phyloP scores from a whole-genome alignment of 2,888 invertebrate species.

The Diabrotica balteata region DNA sequence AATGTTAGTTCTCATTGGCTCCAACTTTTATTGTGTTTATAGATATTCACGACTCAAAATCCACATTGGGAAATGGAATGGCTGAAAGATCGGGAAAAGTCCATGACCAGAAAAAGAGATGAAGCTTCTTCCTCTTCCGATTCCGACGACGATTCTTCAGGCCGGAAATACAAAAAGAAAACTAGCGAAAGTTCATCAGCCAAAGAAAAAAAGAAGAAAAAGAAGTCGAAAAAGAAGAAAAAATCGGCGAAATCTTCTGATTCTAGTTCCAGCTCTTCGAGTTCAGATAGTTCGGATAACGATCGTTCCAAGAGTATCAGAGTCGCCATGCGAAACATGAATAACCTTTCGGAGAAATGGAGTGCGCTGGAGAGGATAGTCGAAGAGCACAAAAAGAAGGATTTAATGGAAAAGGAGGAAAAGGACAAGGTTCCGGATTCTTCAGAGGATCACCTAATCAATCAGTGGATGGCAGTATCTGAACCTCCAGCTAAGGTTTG shows the following conservation, averaged over 20 bases:
- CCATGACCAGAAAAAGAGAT: conserved; percentile 50
- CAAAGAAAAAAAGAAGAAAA: conserved; percentile 66
- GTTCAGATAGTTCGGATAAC: conserved; percentile 58
- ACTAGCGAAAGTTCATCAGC: conserved; percentile 39
- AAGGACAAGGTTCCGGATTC: conserved; percentile 23
- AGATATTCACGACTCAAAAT: conserved; percentile 84
- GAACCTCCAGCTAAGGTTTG: conserved; percentile 45
- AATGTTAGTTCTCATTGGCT: not conserved
- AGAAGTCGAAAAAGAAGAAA: conserved; percentile 55
- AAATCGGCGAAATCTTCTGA: conserved; percentile 48
- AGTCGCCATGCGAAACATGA: conserved; percentile 70
- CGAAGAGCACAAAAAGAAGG: conserved; percentile 62
- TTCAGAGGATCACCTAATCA: conserved; percentile 56
- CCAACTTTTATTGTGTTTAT: conserved; percentile 22
- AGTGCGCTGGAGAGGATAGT: conserved; percentile 60
- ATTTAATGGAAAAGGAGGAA: conserved; percentile 36
- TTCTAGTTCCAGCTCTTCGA: conserved; percentile 61
- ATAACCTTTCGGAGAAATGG: conserved; percentile 59
- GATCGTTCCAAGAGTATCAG: conserved; percentile 69
- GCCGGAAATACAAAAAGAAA: conserved; percentile 43
- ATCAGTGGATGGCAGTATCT: conserved; percentile 64
- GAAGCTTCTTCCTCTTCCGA: conserved; percentile 43
- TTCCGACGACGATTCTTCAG: conserved; percentile 14
- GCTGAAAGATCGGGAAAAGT: conserved; percentile 76
- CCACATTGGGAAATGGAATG: conserved; percentile 89